Percentiles rank a stretch among this genome's conserved stretches.
These are phyloP conservation scores for Tigriopus californicus DNA, from an alignment of 2,888 invertebrate species.

Conservation along the genomic window DNA sequence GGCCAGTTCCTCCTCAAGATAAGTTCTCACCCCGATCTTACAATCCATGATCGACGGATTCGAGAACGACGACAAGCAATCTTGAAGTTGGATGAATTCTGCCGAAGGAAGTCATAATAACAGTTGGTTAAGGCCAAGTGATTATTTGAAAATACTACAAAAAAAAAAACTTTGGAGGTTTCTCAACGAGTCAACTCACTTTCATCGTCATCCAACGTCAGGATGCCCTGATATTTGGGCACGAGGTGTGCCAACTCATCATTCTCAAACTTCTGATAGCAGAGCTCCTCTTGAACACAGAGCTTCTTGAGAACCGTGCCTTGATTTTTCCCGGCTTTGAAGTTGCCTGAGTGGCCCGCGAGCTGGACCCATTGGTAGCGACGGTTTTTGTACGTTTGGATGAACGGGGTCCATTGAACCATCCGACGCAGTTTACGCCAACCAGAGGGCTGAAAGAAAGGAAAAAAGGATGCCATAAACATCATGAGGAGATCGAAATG, in stretches of 20 bases:
- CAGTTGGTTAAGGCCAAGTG: neutral
- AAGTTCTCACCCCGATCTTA: conserved; percentile 84
- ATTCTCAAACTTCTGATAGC: conserved; percentile 69
- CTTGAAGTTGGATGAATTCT: conserved; percentile 70
- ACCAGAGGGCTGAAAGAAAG: conserved; percentile 55
- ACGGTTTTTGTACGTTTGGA: conserved; percentile 88
- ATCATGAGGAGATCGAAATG: neutral
- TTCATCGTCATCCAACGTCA: conserved; percentile 26
- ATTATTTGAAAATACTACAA: neutral
- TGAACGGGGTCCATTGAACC: conserved; percentile 90
- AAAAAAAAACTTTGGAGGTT: neutral
- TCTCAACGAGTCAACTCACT: conserved; percentile 15
- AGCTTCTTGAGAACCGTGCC: conserved; percentile 86
- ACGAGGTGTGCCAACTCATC: conserved; percentile 73
- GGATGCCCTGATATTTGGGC: conserved; percentile 69
- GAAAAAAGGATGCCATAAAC: too few relatives aligned
- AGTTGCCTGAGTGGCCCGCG: conserved; percentile 76
- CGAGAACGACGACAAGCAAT: conserved; percentile 70
- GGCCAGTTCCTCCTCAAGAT: conserved; percentile 78
- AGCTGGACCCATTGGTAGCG: conserved; percentile 91
- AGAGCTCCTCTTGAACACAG: conserved; percentile 69
- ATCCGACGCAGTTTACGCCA: conserved; percentile 86
- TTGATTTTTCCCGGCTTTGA: conserved; percentile 58
- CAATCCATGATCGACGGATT: conserved; percentile 93
- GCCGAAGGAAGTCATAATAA: neutral